Evolutionary conservation across 2,888 invertebrate species (phyloP).

Genomic region (Nymphalis polychloros): DNA sequence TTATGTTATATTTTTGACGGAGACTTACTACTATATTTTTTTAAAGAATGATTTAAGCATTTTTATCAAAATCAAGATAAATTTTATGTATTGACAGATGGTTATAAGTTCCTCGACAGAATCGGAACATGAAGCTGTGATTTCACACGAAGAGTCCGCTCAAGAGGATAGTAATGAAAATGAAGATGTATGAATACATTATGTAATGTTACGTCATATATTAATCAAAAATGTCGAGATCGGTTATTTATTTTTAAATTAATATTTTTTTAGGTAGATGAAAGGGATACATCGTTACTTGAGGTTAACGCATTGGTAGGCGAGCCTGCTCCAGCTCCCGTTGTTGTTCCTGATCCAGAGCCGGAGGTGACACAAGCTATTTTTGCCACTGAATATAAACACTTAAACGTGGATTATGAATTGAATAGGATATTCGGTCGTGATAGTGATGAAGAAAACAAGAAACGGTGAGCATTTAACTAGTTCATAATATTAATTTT

Average conservation of each 20-base stretch:
- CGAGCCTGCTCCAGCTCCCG: conserved; percentile 39
- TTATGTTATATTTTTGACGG: too few relatives aligned
- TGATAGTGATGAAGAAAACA: conserved; percentile 43
- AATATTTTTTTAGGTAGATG: conserved; percentile 53
- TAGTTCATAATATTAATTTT: not conserved
- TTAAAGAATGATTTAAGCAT: too few relatives aligned
- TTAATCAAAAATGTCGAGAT: not conserved
- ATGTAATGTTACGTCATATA: not conserved
- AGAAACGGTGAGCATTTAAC: not conserved
- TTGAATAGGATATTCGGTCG: conserved; percentile 51
- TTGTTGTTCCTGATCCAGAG: not conserved
- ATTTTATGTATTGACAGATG: conserved; percentile 37
- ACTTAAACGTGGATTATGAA: conserved; percentile 51
- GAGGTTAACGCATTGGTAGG: conserved; percentile 62
- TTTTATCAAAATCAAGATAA: too few relatives aligned
- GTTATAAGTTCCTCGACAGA: conserved; percentile 42
- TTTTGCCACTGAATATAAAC: conserved; percentile 43
- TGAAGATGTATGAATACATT: not conserved
- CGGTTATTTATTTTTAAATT: not conserved
- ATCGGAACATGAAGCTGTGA: conserved; percentile 33
- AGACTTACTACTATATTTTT: too few relatives aligned
- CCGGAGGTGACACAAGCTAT: conserved; percentile 17
- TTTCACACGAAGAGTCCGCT: conserved; percentile 16
- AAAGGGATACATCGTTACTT: conserved; percentile 54
- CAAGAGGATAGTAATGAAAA: conserved; percentile 26